Percentiles rank a stretch among this genome's conserved stretches.
phyloP scores from a whole-genome alignment of 2,797 vertebrate genomes.

The Holocentrus rufus region DNA sequence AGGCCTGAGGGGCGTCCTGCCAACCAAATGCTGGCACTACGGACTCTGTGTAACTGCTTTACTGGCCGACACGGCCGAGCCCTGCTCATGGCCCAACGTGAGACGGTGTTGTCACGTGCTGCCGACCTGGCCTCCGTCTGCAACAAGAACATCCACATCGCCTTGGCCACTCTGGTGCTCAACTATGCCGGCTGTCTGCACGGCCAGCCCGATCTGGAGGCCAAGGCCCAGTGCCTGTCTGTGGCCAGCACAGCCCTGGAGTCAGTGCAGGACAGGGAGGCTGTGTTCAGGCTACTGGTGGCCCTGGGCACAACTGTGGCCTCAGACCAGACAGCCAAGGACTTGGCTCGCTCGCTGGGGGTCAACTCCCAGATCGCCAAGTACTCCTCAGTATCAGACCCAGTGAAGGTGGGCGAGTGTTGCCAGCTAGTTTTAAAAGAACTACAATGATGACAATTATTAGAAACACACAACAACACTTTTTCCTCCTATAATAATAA shows the following conservation, averaged over 20 bases:
- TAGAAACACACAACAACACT: slow-evolving; percentile 40
- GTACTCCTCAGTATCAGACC: slow-evolving; percentile 90
- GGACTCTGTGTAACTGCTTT: slow-evolving; percentile 98
- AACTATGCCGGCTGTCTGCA: slow-evolving; percentile 94
- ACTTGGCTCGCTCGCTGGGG: slow-evolving; percentile 94
- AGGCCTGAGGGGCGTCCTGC: slow-evolving; percentile 89
- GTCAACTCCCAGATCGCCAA: slow-evolving; percentile 94
- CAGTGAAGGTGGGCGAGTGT: slow-evolving; percentile 94
- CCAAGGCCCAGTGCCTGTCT: slow-evolving; percentile 96
- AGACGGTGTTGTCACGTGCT: slow-evolving; percentile 88
- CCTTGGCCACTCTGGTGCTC: slow-evolving; percentile 92
- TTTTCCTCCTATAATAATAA: slow-evolving; percentile 39
- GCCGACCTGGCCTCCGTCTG: slow-evolving; percentile 86
- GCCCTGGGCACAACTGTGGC: slow-evolving; percentile 94
- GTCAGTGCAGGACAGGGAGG: slow-evolving; percentile 95
- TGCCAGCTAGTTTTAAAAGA: slow-evolving; percentile 93
- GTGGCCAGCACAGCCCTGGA: slow-evolving; percentile 93
- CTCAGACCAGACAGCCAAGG: slow-evolving; percentile 89
- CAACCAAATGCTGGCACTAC: slow-evolving; percentile 95
- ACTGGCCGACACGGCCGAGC: slow-evolving; percentile 84
- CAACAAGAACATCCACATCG: slow-evolving; percentile 97
- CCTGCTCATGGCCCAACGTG: slow-evolving; percentile 92
- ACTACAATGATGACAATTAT: slow-evolving; percentile 80
- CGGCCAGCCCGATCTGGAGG: slow-evolving; percentile 90
- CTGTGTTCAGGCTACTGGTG: slow-evolving; percentile 96